Evolutionary conservation across 2,797 vertebrate genomes (phyloP), one percentile per base, ranked within the genome.

Genomic region (Cuniculus paca): DNA sequence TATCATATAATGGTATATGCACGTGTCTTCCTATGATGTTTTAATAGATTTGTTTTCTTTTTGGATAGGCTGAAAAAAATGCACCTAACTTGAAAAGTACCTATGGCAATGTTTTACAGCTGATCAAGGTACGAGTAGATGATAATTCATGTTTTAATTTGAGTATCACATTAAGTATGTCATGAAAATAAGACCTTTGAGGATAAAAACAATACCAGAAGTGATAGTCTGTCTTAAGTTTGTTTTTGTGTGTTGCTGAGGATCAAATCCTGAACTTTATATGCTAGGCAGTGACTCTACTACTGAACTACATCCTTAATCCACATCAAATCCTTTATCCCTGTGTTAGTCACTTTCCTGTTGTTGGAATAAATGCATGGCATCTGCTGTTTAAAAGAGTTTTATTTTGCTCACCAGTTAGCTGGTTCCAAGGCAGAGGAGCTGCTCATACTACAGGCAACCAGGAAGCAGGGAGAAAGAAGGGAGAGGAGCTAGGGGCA

Each of bases 61-160:
- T 28, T 63, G 28, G 98, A 79, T 95, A 99, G 99, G 99, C 99
- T 95, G 99, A 99, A 97, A 99, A 99, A 97, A 99, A 98, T 75
- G 98, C 99, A 87, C 99, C 99, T 0, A 98, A 99, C 87, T 99
- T 99, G 97, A 99, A 99, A 98, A 98, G 98, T 86, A 91, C 93
- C 13, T 99, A 99, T 97, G 98, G 99, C 48, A 99, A 99, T 91
- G 99, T 99, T 97, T 98, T 99, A 77, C 99, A 99, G 95, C 98
- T 99, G 60, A 99, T 99, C 95, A 99, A 99, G 99, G 99, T 99
- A 98, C 86, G 90, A 82, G 0, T 90, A 36, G 82, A 81, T 50
- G 63, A 96, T 54, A 79, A 4, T 88, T 94, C 4, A 1, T 90
- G 42, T 88, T 85, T 96, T 82, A 97, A 31, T 31, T 96, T 70